These are phyloP conservation scores for Bombus superbus DNA, from an alignment of 1,140 invertebrate species.

Conservation along the genomic window DNA sequence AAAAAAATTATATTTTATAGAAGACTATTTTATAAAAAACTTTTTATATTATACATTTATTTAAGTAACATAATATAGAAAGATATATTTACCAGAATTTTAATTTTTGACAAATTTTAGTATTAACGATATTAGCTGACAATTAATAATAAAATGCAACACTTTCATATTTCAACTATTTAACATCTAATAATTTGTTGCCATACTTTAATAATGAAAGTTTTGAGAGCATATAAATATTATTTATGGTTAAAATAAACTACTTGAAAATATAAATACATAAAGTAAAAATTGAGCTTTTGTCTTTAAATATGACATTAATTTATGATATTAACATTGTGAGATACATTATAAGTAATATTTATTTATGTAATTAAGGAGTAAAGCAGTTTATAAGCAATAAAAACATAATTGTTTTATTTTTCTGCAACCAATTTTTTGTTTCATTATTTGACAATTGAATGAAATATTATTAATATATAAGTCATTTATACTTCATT, in stretches of 20 bases:
- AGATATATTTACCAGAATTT: no score
- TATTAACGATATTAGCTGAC: no score
- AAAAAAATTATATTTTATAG: no score
- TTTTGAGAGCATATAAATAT: conserved; percentile 6
- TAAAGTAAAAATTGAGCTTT: background rate
- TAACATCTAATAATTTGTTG: no score
- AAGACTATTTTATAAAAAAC: no score
- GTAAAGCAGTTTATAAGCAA: background rate
- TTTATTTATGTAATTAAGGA: background rate
- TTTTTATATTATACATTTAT: no score
- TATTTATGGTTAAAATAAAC: conserved; percentile 58
- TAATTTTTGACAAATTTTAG: no score
- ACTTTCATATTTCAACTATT: no score
- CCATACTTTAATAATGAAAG: conserved; percentile 10
- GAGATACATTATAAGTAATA: background rate
- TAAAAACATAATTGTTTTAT: conserved; percentile 8
- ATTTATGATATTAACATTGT: background rate
- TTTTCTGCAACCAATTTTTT: conserved; percentile 1
- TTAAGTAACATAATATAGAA: no score
- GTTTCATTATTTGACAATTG: background rate
- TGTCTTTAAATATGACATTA: background rate
- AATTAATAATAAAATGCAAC: no score
- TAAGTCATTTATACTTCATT: conserved; percentile 21
- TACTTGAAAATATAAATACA: conserved; percentile 44
- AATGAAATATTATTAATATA: background rate